Evolutionary conservation across 2,113 vertebrate genomes (phyloP), one percentile per base, ranked within the genome.

Genomic region (Acinonyx jubatus): DNA sequence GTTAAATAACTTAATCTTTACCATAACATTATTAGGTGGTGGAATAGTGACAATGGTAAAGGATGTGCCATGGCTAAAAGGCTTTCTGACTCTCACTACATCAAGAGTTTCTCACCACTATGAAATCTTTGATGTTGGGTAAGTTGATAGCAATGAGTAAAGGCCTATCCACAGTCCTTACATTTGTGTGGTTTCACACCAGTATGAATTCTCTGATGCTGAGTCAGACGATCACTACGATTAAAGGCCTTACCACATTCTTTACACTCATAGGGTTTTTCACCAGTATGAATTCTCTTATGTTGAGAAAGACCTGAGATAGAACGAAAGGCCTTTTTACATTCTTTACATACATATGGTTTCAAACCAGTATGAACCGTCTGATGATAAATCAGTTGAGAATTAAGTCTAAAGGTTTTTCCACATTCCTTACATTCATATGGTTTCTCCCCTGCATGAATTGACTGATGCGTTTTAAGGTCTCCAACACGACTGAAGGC

Each of bases 401-500:
- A 97, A 86, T 91, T 95, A 88, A 96, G 94, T 80, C 83, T 97
- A 81, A 98, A 97, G 52, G 89, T 74, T 82, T 97, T 97, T 23
- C 91, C 91, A 80, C 94, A 97, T 41, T 96, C 95, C 38, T 82
- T 63, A 66, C 97, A 97, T 36, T 91, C 81, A 29, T 94, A 96
- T 11, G 89, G 93, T 83, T 96, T 97, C 73, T 98, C 94, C 16
- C 94, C 97, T 18, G 94, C 89, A 84, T 97, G 97, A 82, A 92
- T 92, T 21, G 93, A 89, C 57, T 87, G 63, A 52, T 96, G 94
- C 73, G 94, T 97, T 52, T 96, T 96, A 84, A 97, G 94, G n/a
- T 95, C 94, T 55, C 91, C 78, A 6, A 92, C 86, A n/a, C 41
- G 95, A 76, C 82, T 96, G 50, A 97, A 97, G 38, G 92, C 91